Conservation (phyloP, 2,113 vertebrate species). For the Sterrhoptilus dennistouni region DNA sequence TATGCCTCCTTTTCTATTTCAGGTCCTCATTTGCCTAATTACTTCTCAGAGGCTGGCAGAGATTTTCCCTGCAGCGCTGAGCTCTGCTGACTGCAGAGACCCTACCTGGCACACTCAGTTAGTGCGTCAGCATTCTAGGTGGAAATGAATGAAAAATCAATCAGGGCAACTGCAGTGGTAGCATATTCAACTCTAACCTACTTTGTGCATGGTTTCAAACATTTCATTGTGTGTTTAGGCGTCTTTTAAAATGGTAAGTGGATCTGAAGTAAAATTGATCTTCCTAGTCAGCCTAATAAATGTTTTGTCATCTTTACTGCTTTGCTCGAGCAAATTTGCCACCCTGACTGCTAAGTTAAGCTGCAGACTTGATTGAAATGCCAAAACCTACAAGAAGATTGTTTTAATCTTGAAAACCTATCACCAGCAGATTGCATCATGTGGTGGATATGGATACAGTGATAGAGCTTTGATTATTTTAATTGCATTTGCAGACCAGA, state of each 20-base stretch:
- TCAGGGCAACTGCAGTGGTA: conserved; percentile 78
- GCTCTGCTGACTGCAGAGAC: conserved; percentile 84
- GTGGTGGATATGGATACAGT: neutral
- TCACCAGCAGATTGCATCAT: conserved; percentile 1
- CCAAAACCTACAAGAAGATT: neutral
- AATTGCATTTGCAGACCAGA: neutral
- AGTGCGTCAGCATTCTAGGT: conserved; percentile 82
- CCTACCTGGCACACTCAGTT: conserved; percentile 74
- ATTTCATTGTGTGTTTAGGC: conserved; percentile 51
- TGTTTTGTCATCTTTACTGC: conserved; percentile 28
- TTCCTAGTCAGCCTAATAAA: neutral
- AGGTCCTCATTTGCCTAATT: conserved; percentile 76
- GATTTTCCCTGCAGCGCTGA: conserved; percentile 72
- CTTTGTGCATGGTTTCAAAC: conserved; percentile 62
- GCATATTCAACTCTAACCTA: conserved; percentile 66
- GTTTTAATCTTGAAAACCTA: neutral
- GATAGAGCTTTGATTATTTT: neutral
- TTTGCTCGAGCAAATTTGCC: conserved; percentile 20
- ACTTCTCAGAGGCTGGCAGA: conserved; percentile 68
- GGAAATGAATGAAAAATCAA: conserved; percentile 87
- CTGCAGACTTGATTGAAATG: neutral
- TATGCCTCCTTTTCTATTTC: conserved; percentile 46
- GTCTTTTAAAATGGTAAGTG: conserved; percentile 78
- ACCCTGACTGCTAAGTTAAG: conserved; percentile 10
- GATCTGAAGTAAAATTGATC: conserved; percentile 13